A percentile compares a stretch with the other conserved stretches of the same genome.
Evolutionary conservation across 1,140 invertebrate species (phyloP).

Genomic region (Cydia pomonella): DNA sequence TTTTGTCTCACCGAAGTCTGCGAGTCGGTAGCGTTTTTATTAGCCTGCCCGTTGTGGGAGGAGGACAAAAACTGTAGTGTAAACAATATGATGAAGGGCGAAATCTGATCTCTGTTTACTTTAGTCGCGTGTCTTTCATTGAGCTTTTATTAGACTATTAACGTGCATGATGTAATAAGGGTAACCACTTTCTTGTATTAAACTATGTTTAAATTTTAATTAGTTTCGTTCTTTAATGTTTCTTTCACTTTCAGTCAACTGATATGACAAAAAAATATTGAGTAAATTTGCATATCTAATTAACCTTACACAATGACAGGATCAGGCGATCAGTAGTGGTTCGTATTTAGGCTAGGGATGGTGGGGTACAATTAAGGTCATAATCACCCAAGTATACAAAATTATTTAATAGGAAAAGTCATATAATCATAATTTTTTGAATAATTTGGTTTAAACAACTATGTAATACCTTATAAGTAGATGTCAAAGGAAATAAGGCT

Average conservation of each 20-base stretch:
- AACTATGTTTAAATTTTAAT: not conserved
- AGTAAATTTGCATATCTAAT: no score
- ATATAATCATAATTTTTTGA: not conserved
- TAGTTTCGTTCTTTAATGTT: not conserved
- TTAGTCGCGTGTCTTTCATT: constrained; percentile 32
- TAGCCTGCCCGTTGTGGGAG: constrained; percentile 46
- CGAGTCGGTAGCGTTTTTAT: constrained; percentile 63
- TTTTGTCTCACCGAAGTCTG: constrained; percentile 59
- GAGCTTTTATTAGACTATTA: constrained; percentile 29
- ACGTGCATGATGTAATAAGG: not conserved
- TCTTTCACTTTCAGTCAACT: not conserved
- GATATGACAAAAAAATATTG: no score
- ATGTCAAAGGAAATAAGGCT: constrained; percentile 28
- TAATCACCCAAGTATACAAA: no score
- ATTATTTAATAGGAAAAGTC: no score
- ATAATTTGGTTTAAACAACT: not conserved
- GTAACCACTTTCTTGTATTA: not conserved
- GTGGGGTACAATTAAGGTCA: no score
- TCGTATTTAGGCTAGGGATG: no score
- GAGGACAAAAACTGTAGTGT: constrained; percentile 26
- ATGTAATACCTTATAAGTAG: not conserved
- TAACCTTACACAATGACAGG: no score
- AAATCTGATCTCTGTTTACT: constrained; percentile 31
- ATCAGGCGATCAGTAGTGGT: no score
- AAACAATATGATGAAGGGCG: constrained; percentile 32